Conservation (phyloP, 1,140 invertebrate genomes). For the Drosophila hydei region DNA sequence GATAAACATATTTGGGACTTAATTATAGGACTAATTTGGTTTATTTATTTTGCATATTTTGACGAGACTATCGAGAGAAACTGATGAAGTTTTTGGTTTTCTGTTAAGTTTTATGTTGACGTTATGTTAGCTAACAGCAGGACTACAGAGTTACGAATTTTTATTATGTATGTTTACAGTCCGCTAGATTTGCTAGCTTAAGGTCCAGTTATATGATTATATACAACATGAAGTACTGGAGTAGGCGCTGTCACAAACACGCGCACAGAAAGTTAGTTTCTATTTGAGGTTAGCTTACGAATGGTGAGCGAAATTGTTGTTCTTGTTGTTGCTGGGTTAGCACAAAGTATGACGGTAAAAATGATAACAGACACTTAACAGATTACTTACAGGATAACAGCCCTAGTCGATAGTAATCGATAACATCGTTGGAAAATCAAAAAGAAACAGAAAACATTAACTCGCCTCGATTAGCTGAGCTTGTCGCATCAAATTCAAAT, state of each 20-base stretch:
- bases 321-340: constrained; percentile 67
- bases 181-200: not conserved
- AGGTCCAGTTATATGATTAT: constrained; percentile 20
- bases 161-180: constrained; percentile 16
- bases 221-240: constrained; percentile 40
- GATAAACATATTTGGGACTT: constrained; percentile 35
- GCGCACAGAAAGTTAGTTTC: constrained; percentile 53
- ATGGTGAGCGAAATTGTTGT: constrained; percentile 15
- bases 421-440: constrained; percentile 58
- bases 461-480: constrained; percentile 35
- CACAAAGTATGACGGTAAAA: constrained; percentile 48
- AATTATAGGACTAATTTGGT: constrained; percentile 1
- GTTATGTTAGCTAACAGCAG: constrained; percentile 1
- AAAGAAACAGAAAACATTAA: constrained; percentile 52
- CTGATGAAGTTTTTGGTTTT: constrained; percentile 32
- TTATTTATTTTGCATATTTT: constrained; percentile 43
- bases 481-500: constrained; percentile 12
- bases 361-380: constrained; percentile 41
- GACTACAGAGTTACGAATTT: not conserved
- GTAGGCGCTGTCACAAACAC: constrained; percentile 15
- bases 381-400: constrained; percentile 93
- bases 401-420: constrained; percentile 84
- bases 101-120: constrained; percentile 15
- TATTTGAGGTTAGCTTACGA: constrained; percentile 61
- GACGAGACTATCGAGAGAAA: constrained; percentile 66